phyloP scores from a whole-genome alignment of 2,113 vertebrate species.

The Thalassarche chlororhynchos region DNA sequence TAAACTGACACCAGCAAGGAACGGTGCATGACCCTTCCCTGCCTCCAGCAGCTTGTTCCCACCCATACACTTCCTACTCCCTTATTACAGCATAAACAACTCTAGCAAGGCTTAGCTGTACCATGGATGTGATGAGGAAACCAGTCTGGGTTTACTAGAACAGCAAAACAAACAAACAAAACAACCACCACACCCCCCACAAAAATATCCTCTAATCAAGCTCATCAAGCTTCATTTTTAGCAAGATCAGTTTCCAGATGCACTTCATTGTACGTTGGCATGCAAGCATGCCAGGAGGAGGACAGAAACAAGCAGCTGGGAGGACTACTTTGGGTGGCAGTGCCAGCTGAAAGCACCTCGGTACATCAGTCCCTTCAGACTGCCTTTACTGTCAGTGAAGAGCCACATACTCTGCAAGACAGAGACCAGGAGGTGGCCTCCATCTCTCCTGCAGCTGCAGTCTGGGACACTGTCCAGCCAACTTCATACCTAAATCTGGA shows the following conservation, averaged over 20 bases:
- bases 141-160: background rate
- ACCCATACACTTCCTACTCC: background rate
- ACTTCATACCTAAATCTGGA: rapidly evolving
- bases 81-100: background rate
- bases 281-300: background rate
- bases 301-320: background rate
- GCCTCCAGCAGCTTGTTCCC: background rate
- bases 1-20: too few species aligned
- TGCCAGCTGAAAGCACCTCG: background rate
- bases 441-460: background rate
- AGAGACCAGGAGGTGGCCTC: background rate
- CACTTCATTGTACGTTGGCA: too few species aligned
- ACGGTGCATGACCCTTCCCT: rapidly evolving
- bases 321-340: background rate
- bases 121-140: background rate
- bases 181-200: rapidly evolving
- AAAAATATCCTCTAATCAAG: background rate
- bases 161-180: background rate
- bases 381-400: background rate
- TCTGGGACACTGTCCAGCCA: background rate
- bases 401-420: background rate
- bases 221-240: background rate
- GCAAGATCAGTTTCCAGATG: background rate
- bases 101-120: background rate
- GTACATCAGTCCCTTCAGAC: background rate